Evolutionary conservation across 2,797 vertebrate genomes (phyloP).

Genomic region (Lithobates sylvaticus): DNA sequence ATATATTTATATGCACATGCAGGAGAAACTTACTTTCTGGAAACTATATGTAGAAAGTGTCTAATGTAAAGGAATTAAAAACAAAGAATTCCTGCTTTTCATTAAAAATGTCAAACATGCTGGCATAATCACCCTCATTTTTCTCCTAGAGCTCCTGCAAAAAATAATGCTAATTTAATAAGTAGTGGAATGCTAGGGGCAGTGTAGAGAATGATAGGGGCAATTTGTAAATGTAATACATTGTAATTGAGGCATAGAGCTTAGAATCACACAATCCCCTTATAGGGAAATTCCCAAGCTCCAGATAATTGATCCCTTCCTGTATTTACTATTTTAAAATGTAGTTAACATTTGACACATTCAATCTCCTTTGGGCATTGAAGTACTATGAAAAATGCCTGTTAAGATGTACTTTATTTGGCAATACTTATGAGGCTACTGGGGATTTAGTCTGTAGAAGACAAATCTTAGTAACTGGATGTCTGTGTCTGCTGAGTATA

Average conservation of each 20-base stretch:
- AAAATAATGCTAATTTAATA: neutral
- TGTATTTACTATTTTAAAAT: neutral
- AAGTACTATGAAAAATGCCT: neutral
- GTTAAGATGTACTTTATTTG: neutral
- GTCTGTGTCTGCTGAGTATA: neutral
- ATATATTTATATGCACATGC: neutral
- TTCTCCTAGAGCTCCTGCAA: neutral
- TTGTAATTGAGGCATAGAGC: neutral
- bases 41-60: neutral
- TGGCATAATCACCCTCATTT: neutral
- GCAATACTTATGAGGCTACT: neutral
- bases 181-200: neutral
- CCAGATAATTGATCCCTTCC: neutral
- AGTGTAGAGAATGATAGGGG: neutral
- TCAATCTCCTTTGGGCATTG: neutral
- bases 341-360: neutral
- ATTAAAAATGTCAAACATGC: neutral
- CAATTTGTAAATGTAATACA: neutral
- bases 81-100: neutral
- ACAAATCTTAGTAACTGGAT: neutral
- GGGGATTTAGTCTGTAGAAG: neutral
- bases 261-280: neutral
- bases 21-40: neutral
- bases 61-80: neutral
- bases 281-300: neutral